Evolutionary conservation across 2,888 invertebrate species (phyloP), one percentile per base, ranked within the genome.

Genomic region (Drosophila diplacantha): DNA sequence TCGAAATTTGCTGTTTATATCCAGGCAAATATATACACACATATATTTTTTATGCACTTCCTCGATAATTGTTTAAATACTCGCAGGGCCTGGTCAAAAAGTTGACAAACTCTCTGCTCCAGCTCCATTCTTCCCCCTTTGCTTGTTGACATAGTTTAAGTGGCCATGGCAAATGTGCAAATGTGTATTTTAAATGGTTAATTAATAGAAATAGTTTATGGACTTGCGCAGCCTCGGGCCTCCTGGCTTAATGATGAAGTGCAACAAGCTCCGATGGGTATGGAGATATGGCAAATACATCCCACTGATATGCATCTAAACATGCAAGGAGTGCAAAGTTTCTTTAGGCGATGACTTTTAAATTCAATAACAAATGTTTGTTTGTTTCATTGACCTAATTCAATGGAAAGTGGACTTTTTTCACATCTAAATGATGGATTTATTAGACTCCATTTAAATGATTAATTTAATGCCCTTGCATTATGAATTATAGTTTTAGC

Each of bases 141-240:
- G 60, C 69, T 71, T 68, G 73, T 81, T 81, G 73, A 79, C 71
- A 66, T 61, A 68, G 74, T 73, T 73, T 60, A 79, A 69, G 76
- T 73, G 79, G 63, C 74, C 79, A 44, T 62, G 51, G 54, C 60
- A 69, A 64, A 60, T 71, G 59, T 63, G 63, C 57, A 72, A 73
- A 47, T 47, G 68, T 59, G 55, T 61, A 41, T 37, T 72, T 72
- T 54, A 74, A 77, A 72, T 74, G 62, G 70, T 71, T 80, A 75
- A 79, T 78, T 81, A 75, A 72, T 79, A 70, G 69, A 73, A 80
- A 72, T 72, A 54, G 54, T 64, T 53, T 50, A 44, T 37, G 26
- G 32, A 24, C 53, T 46, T 39, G 35, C 5, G 3, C 24, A 18
- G 56, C 62, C 50, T 14, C 18, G 24, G 43, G 62, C 37, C 20